Conservation (phyloP, 2,888 invertebrate genomes). For the Tetranychus piercei region DNA sequence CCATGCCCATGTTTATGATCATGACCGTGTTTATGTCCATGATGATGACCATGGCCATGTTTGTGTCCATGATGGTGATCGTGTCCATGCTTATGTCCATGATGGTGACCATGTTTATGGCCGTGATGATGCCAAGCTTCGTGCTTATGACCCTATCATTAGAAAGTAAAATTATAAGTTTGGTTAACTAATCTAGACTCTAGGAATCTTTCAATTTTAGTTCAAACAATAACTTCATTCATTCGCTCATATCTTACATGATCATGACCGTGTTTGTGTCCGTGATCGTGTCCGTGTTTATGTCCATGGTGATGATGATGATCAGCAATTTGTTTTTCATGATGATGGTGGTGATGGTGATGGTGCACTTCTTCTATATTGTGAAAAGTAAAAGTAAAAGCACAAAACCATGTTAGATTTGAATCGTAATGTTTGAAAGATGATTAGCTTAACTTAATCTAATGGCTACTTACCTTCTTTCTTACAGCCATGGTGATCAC, state of each 20-base stretch:
- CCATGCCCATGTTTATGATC: not conserved
- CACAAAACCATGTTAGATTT: not conserved
- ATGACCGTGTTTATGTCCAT: not conserved
- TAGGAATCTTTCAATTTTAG: no score
- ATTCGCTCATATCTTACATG: not conserved
- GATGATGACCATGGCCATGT: not conserved
- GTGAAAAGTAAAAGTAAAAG: not conserved
- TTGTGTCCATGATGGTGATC: slow-evolving; percentile 1
- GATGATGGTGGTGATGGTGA: not conserved
- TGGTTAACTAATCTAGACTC: no score
- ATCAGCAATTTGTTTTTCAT: not conserved
- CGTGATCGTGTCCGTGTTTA: not conserved
- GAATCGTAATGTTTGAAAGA: not conserved
- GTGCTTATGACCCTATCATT: no score
- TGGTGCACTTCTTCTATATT: not conserved
- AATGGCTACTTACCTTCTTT: not conserved
- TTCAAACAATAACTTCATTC: no score
- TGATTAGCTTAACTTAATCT: not conserved
- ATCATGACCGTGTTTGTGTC: not conserved
- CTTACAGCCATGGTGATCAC: not conserved
- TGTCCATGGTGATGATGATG: not conserved
- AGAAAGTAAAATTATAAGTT: no score
- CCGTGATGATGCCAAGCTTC: not conserved
- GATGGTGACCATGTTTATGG: not conserved
- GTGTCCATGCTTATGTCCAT: not conserved